Percentiles rank a stretch among this genome's conserved stretches.
Conservation (phyloP, 1,140 invertebrate species). For the Tenebrio molitor region DNA sequence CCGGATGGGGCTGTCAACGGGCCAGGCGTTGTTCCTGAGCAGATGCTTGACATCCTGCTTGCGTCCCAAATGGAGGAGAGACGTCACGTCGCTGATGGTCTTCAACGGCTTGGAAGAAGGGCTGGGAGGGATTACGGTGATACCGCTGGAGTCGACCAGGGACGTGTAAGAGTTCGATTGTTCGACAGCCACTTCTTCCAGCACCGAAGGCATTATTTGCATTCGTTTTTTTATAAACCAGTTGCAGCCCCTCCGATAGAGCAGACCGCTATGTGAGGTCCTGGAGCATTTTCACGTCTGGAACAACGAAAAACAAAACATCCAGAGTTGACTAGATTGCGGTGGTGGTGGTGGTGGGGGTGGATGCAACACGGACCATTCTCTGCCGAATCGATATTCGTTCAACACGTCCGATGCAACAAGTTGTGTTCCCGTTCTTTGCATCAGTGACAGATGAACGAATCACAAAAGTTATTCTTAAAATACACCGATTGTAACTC, state of each 20-base stretch:
- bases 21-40: slow-evolving; percentile 86
- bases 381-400: too few relatives aligned
- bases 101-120: slow-evolving; percentile 74
- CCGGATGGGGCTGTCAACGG: slow-evolving; percentile 83
- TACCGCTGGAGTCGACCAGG: slow-evolving; percentile 59
- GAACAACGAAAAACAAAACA: slow-evolving; percentile 25
- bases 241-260: slow-evolving; percentile 55
- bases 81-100: slow-evolving; percentile 80
- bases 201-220: slow-evolving; percentile 61
- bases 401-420: too few relatives aligned
- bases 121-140: slow-evolving; percentile 59
- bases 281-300: slow-evolving; percentile 63
- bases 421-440: too few relatives aligned
- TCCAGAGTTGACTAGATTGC: neutral
- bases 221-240: slow-evolving; percentile 47
- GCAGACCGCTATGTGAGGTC: slow-evolving; percentile 63
- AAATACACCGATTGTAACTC: too few relatives aligned
- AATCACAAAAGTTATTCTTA: too few relatives aligned
- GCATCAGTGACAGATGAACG: too few relatives aligned
- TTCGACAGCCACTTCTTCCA: slow-evolving; percentile 59
- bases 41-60: slow-evolving; percentile 84
- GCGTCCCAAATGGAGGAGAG: slow-evolving; percentile 77
- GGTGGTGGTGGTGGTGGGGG: too few relatives aligned
- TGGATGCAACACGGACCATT: too few relatives aligned
- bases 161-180: slow-evolving; percentile 54